Evolutionary conservation across 1,140 invertebrate species (phyloP), one percentile per base, ranked within the genome.

Genomic region (Dreissena polymorpha): DNA sequence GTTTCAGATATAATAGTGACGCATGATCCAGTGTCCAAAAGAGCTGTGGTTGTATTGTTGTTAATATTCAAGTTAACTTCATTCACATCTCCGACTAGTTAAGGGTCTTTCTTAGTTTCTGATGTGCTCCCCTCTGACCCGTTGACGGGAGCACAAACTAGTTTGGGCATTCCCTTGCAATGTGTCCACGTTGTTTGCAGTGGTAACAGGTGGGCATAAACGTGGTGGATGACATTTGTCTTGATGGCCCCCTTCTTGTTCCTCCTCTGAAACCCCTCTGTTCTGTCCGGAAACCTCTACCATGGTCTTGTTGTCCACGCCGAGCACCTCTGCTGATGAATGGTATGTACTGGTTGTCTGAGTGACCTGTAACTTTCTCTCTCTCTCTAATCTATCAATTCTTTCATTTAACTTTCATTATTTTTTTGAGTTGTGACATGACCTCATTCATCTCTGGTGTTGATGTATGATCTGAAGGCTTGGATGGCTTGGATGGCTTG

Each of bases 131-230:
- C 5, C 16, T 27, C 49, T 49, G 25, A n/a, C 21, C 55, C 57
- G 5, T 3, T 21, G 49, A 75, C 57, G 27, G 63, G 25, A 39
- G 63, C 64, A 77, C 64, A 10, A 64, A 77, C 29, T 67, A 50
- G 75, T 77, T 77, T 23, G 8, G 63, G 27, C 75, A 77, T n/a
- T n/a, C 10, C 21, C 10, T 27, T 21, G 29, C 29, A 23, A 77
- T 25, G 25, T 77, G 75, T 51, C 75, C 75, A 25, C 50, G 14
- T n/a, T 55, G 3, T 7, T 25, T 18, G 50, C 75, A 78, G 18
- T 78, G 64, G 25, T 55, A 77, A 67, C 65, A 78, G 7, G 39
- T 51, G 51, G 53, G 55, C 16, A 13, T 75, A 60, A 75, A 75
- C 10, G n/a, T 63, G 8, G 16, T 57, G 21, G n/a, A 12, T 25